Base-by-base conservation (phyloP, 2,113 vertebrate species). In the Cardinalis cardinalis region DNA sequence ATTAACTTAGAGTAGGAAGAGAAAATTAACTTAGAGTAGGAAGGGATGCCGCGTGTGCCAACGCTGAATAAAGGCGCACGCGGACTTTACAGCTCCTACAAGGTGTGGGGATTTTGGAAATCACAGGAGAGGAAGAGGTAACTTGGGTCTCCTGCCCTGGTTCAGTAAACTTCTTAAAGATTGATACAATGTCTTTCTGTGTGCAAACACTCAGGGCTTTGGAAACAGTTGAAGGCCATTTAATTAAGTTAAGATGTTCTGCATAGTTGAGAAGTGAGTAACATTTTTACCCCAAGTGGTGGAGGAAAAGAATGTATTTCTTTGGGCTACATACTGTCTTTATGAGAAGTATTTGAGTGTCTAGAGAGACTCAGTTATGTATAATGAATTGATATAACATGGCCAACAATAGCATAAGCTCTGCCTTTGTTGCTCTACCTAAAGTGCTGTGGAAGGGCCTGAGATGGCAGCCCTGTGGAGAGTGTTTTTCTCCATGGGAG, bases 331-430 rank as follows among this genome's bases (percentile, higher is more conserved):
- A 34, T 64, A 36, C 56, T 52, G 51, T 90, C 51, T 65, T 76
- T 72, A 36, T 84, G 77, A 44, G 43, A 88, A 86, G n/a, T 56
- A 23, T 88, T 70, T 51, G 24, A 65, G 48, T 70, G 32, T 85
- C 51, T 72, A 40, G 77, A 82, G 78, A 70, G 52, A 65, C 34
- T 72, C 43, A 3, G 36, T 32, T 73, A 3, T 55, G 20, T 70
- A 3, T 81, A 76, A 92, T 79, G 36, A 88, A 66, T 53, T 81
- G 93, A 78, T 96, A 82, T 84, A 72, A 87, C 88, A 89, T 82
- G 86, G 90, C 92, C 92, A 94, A 43, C 88, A 93, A 92, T 81
- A 86, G 92, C 90, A 87, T 73, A 88, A 93, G 92, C 92, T 94
- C 92, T 90, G 81, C 93, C 66, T 81, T 88, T 75, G 64, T 51